A percentile compares a stretch with the other conserved stretches of the same genome.
These are phyloP conservation scores for Aspidiotus destructor DNA, from an alignment of 2,888 invertebrate genomes.

Conservation along the genomic window DNA sequence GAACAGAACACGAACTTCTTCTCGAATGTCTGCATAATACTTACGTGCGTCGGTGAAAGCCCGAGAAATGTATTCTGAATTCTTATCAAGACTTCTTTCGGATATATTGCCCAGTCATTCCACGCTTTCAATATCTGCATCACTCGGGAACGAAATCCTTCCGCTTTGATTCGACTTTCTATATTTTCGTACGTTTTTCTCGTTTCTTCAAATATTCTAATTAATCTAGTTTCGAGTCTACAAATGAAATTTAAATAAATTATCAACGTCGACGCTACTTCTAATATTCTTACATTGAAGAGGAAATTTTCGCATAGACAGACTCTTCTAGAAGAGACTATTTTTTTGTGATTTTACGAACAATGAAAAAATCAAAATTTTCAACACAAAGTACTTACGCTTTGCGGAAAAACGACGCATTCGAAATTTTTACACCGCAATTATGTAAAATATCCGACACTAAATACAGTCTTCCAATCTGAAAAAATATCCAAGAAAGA, in stretches of 20 bases:
- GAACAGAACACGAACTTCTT: background rate
- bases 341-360: background rate
- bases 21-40: background rate
- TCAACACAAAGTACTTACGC: slow-evolving; percentile 51
- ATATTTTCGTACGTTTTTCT: slow-evolving; percentile 62
- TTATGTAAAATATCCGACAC: slow-evolving; percentile 95
- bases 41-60: slow-evolving; percentile 41
- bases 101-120: slow-evolving; percentile 96
- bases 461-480: slow-evolving; percentile 82
- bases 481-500: slow-evolving; percentile 36
- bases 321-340: too few relatives aligned
- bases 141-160: slow-evolving; percentile 86
- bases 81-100: slow-evolving; percentile 78
- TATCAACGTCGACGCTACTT: background rate
- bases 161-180: slow-evolving; percentile 82
- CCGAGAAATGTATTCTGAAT: slow-evolving; percentile 88
- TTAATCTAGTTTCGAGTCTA: slow-evolving; percentile 73
- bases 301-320: background rate
- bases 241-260: background rate
- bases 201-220: slow-evolving; percentile 65
- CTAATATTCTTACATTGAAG: background rate
- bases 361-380: background rate
- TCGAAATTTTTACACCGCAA: slow-evolving; percentile 89
- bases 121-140: slow-evolving; percentile 86
- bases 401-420: slow-evolving; percentile 85